Percentiles rank a stretch among this genome's conserved stretches.
Conservation (phyloP, 2,888 invertebrate genomes). For the Agonopterix heracliana region DNA sequence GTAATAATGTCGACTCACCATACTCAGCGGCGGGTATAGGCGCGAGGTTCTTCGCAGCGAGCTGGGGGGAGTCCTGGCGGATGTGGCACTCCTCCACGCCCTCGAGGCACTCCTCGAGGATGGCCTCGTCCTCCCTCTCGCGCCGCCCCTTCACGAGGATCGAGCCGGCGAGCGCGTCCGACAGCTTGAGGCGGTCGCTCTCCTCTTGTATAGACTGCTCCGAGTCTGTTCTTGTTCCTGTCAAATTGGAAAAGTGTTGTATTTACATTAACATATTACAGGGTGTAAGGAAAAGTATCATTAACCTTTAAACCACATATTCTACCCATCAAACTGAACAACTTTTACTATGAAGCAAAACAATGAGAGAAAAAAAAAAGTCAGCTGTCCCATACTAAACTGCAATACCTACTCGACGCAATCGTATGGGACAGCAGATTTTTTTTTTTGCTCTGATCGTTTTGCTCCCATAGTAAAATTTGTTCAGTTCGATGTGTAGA, state of each 20-base stretch:
- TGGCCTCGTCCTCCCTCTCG: conserved; percentile 30
- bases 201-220: conserved; percentile 34
- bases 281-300: no score
- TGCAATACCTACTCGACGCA: no score
- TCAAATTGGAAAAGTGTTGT: no score
- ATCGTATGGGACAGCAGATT: no score
- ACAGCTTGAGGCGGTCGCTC: conserved; percentile 21
- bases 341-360: no score
- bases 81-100: conserved; percentile 16
- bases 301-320: no score
- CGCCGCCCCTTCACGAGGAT: conserved; percentile 34
- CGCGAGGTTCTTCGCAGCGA: conserved; percentile 30
- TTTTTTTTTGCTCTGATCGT: no score
- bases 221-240: conserved; percentile 30
- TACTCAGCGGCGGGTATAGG: conserved; percentile 40
- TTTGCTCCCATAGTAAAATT: no score
- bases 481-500: no score
- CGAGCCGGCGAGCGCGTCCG: conserved; percentile 37
- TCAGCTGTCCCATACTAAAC: no score
- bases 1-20: conserved; percentile 29
- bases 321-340: no score
- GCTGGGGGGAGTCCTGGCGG: conserved; percentile 25
- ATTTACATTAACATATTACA: background rate
- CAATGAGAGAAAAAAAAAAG: no score
- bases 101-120: conserved; percentile 45